Evolutionary conservation across 2,113 vertebrate species (phyloP), one percentile per base, ranked within the genome.

Genomic region (Otocyon megalotis): DNA sequence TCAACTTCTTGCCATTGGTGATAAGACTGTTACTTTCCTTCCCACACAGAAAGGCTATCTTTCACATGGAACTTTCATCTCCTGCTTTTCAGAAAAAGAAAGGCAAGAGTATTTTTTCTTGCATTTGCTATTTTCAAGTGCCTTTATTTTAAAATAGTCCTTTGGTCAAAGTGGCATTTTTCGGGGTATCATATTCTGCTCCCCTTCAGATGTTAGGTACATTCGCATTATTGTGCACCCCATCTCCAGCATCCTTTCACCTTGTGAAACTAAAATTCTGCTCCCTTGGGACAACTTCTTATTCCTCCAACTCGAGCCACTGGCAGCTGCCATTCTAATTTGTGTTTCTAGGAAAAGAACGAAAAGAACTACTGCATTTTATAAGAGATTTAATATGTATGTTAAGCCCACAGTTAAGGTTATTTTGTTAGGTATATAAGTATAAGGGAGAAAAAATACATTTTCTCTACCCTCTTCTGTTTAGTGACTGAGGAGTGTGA

Each of bases 301-400:
- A 3, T 17, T 15, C 28, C 28, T 19, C 24, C 16, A 14, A 58
- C 1, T 15, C 17, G 2, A 10, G 5, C 8, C 17, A 24, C 15
- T 24, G 62, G 20, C 71, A 79, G 22, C 53, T 0, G 5, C 20
- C 26, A 16, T 43, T 50, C 82, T 32, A 32, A 37, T n/a, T 80
- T 85, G 26, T 81, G 3, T 77, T 76, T 65, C 72, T 71, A 15
- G 56, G 26, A 10, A 72, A 53, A 62, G 32, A 71, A 54, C 22
- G 71, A n/a, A n/a, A n/a, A n/a, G n/a, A n/a, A n/a, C n/a, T 6
- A n/a, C 53, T 69, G 19, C 28, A 60, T 54, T 93, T 90, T 26
- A 48, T 56, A 28, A 76, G 63, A 53, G 22, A 58, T 77, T 72
- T 74, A 19, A 24, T 37, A 28, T 69, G 14, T 63, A 56, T 82